Percentiles rank a stretch among this genome's conserved stretches.
Conservation (phyloP, 2,113 vertebrate genomes). For the Uria lomvia region DNA sequence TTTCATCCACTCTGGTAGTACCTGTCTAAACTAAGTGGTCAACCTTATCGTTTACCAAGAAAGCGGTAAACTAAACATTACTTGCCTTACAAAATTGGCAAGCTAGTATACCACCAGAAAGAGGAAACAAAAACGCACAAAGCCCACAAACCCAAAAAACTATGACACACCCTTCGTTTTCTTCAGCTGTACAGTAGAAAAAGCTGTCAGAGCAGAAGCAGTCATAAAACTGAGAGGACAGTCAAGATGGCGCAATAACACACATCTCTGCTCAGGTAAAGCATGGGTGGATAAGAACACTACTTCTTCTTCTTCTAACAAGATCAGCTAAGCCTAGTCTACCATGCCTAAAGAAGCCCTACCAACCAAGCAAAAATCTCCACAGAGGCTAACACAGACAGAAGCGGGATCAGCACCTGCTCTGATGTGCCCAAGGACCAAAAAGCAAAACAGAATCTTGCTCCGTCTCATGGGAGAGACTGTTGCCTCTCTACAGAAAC, state of each 20-base stretch:
- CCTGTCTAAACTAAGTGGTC: not conserved
- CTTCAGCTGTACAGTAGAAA: not conserved
- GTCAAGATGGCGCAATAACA: not conserved
- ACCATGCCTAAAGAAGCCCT: not conserved
- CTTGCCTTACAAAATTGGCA: not conserved
- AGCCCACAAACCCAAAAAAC: not conserved
- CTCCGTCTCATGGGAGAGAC: not conserved
- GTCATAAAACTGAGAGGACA: not conserved
- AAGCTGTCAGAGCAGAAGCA: not conserved
- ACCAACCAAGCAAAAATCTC: not conserved
- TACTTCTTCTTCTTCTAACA: not conserved
- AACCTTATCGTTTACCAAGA: not conserved
- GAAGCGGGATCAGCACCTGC: not conserved
- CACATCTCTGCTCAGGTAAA: rapidly evolving
- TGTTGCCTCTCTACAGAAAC: not conserved
- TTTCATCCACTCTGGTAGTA: not conserved
- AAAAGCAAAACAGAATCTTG: not conserved
- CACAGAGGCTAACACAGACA: not conserved
- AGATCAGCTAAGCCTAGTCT: not conserved
- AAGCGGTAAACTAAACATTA: not conserved
- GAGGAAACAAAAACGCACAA: not conserved
- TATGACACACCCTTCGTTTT: not conserved
- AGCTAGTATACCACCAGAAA: not conserved
- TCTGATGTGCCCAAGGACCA: not conserved
- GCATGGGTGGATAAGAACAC: rapidly evolving